Base-by-base conservation (phyloP, 2,888 invertebrate genomes). In the Caenorhabditis afra region DNA sequence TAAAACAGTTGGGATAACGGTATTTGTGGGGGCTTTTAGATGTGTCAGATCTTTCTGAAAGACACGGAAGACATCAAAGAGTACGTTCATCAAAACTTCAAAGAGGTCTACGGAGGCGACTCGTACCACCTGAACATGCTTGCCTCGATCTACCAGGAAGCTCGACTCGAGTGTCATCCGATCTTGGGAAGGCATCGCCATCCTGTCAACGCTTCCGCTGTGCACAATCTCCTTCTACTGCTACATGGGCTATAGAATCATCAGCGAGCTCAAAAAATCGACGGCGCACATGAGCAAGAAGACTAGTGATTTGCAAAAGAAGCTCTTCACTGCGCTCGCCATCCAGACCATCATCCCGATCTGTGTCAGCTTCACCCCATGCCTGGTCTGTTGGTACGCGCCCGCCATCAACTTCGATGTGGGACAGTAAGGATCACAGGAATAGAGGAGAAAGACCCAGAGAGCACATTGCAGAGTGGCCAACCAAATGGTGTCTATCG, bases 331-430 rank as follows among this genome's bases (percentile, higher is more conserved):
- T 22, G 66, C 53, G 12, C 45, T 65, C 5, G 37, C 53, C 16
- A 35, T 65, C 14, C 65, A 65, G n/a, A 65, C 65, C 10, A 12
- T 44, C 5, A 65, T 53, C 11, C 65, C 65, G 14, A 53, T 65
- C 4, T 37, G 55, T 37, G 16, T 66, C 37, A 57, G 66, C n/a
- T 66, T 66, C 8, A 23, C 29, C 7, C 66, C 66, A 0, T 66
- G 53, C 20, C 23, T 49, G 1, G 11, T 66, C 1, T 41, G 22
- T 37, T 66, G 55, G 55, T 47, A 22, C 16, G 35, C 18, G 35
- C 65, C 65, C 35, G 55, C 55, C 18, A 45, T 65, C 35, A 55
- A 55, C 3, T 12, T 52, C 10, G 29, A 65, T 8, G 35, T 65
- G 35, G 65, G 35, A 11, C 53, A 45, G 65, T 65, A 18, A 44